Conservation (phyloP, 37 sponge, comb jelly and placozoan genomes). For the Spongilla lacustris region DNA sequence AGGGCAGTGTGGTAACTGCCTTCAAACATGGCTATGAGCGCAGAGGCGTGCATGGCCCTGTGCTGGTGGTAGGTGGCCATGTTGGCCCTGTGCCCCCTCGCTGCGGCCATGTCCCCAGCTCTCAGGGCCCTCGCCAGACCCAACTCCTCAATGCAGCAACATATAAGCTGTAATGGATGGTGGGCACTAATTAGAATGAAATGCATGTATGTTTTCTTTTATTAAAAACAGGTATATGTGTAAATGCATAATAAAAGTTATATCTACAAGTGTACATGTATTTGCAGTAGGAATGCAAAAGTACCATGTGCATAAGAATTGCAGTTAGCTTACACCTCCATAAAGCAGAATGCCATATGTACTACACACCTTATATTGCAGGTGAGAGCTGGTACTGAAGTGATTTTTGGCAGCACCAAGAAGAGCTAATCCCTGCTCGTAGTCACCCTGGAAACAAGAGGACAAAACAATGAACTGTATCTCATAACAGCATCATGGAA, state of each 20-base stretch:
- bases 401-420: too few relatives aligned
- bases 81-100: slow-evolving; percentile 7
- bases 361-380: too few relatives aligned
- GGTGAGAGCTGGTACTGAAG: too few relatives aligned
- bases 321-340: too few relatives aligned
- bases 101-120: background rate
- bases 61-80: slow-evolving; percentile 8
- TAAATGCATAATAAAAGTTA: background rate
- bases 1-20: background rate
- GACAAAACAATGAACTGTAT: too few relatives aligned
- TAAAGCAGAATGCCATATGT: too few relatives aligned
- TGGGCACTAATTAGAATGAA: background rate
- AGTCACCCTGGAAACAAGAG: too few relatives aligned
- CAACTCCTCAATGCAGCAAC: slow-evolving; percentile 27
- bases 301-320: too few relatives aligned
- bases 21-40: background rate
- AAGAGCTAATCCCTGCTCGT: too few relatives aligned
- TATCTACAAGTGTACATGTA: background rate
- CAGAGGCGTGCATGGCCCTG: background rate
- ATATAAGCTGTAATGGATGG: slow-evolving; percentile 8
- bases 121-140: slow-evolving; percentile 13
- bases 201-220: background rate
- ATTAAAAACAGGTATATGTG: background rate
- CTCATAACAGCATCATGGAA: too few relatives aligned
- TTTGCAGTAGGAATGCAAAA: too few relatives aligned